A percentile compares a stretch with the other conserved stretches of the same genome.
phyloP scores from a whole-genome alignment of 2,888 invertebrate species.

The Nowickia ferox region DNA sequence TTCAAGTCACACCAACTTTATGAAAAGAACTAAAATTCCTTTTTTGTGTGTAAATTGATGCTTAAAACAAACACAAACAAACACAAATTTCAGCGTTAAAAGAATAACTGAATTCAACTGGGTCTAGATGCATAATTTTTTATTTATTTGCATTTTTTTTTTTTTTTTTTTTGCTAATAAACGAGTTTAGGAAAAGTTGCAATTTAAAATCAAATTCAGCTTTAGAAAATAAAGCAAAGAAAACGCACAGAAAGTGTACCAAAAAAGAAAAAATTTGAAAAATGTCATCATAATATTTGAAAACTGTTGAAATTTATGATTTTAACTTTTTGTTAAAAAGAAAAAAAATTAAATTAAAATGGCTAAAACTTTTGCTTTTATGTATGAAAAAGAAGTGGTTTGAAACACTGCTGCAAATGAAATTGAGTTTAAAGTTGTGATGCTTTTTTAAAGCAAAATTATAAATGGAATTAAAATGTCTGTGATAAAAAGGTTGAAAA shows the following conservation, averaged over 20 bases:
- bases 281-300: constrained; percentile 57
- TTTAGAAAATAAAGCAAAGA: not conserved
- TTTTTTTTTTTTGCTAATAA: not conserved
- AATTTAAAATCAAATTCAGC: constrained; percentile 48
- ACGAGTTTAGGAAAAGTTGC: constrained; percentile 7
- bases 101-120: constrained; percentile 21
- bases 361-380: not conserved
- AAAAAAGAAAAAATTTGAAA: constrained; percentile 10
- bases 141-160: too few relatives aligned
- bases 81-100: not conserved
- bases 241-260: not conserved
- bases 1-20: constrained; percentile 14
- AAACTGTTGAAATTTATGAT: constrained; percentile 69
- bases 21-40: constrained; percentile 11
- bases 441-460: not conserved
- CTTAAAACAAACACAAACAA: not conserved
- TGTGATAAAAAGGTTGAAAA: too few relatives aligned
- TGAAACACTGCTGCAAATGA: not conserved
- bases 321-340: constrained; percentile 43
- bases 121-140: constrained; percentile 14
- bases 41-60: not conserved
- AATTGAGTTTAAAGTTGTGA: not conserved
- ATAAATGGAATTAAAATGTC: too few relatives aligned
- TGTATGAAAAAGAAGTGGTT: constrained; percentile 27
- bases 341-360: constrained; percentile 6